phyloP scores from a whole-genome alignment of 2,797 vertebrate genomes.

The Pteronotus mesoamericanus region DNA sequence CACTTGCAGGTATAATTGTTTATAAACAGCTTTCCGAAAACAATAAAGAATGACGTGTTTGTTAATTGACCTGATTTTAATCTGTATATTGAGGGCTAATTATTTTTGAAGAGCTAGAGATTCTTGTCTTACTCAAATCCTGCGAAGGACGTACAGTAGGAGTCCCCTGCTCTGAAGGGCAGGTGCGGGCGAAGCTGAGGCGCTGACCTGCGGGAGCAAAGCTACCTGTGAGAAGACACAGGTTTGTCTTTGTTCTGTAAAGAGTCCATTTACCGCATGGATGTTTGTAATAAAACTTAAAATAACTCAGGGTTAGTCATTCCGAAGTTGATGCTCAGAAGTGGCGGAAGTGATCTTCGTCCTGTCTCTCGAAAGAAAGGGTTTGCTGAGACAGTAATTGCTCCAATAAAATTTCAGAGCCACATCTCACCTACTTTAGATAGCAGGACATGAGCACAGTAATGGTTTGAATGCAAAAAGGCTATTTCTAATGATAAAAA shows the following conservation, averaged over 20 bases:
- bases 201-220: background rate
- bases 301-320: background rate
- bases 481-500: background rate
- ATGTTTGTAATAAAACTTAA: background rate
- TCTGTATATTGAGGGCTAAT: background rate
- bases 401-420: background rate
- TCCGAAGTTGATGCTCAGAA: background rate
- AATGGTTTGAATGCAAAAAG: background rate
- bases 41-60: background rate
- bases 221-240: background rate
- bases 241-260: background rate
- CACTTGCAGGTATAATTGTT: background rate
- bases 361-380: background rate
- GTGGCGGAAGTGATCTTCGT: background rate
- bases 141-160: background rate
- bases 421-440: background rate
- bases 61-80: constrained; percentile 33
- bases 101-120: background rate
- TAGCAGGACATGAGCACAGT: background rate
- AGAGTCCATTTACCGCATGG: background rate
- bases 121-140: background rate
- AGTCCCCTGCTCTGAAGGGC: background rate
- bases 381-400: background rate
- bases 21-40: constrained; percentile 7
- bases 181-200: background rate